Evolutionary conservation across 2,113 vertebrate species (phyloP), one percentile per base, ranked within the genome.

Genomic region (Apteryx owenii): DNA sequence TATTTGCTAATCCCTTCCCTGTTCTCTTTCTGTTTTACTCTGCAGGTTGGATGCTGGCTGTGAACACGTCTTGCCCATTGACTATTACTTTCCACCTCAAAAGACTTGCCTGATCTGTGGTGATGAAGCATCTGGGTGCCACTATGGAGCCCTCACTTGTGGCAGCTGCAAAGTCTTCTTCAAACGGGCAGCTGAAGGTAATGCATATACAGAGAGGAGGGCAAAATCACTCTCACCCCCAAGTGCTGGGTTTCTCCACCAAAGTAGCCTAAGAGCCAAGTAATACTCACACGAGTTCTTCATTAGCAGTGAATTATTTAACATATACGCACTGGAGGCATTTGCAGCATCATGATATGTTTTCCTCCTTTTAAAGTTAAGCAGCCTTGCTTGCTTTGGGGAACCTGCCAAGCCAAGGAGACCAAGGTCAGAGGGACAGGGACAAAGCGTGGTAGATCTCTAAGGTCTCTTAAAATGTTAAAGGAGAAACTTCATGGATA

Each of bases 161-260:
- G 99, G 99, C 72, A 99, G 99, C 98, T 99, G 99, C 98, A 99
- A 99, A 92, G 99, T 99, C 93, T 99, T 99, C 98, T 99, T 99
- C 98, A 99, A 99, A 98, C 98, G 99, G 96, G 99, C 99, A 1
- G 99, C 99, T 73, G 99, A 99, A 99, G 99, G 99, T 99, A 99
- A 98, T 22, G 28, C 19, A 1, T 9, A 2, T 13, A 20, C 73
- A 36, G 65, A 44, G 75, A 4, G 25, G 15, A 54, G 33, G 54
- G 54, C 33, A 25, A 58, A 31, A 10, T 23, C 58, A 7, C 64
- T 85, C 71, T 40, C 38, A 28, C 54, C 36, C 56, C 50, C 48
- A 25, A 3, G 46, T 4, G 3, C 10, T 60, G 62, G 28, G 46
- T 73, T 68, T 68, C 51, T n/a, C 51, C 64, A 14, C 46, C 14